Evolutionary conservation across 2,888 invertebrate genomes (phyloP), one percentile per base, ranked within the genome.

Genomic region (Hydropsyche betteni): DNA sequence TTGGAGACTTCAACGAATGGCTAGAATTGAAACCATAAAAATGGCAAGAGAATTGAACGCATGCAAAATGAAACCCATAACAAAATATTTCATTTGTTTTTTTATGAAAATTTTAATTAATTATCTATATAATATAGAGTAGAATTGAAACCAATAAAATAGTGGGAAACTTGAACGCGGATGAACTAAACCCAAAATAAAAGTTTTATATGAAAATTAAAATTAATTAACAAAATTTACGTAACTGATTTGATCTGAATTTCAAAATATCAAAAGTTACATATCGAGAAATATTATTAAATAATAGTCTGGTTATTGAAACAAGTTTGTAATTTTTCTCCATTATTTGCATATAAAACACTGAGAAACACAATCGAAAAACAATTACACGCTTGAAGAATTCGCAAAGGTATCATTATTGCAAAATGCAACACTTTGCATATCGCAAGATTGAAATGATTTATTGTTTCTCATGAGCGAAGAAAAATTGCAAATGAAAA

Each of bases 311-410:
- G 0, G 50, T n/a, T 6, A 69, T 5, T 38, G 51, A 71, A 71
- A 14, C 24, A 55, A 44, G 61, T 61, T 38, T 38, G 14, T 38
- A 53, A 44, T 52, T 16, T 58, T n/a, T 36, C 10, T 50, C 64
- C 53, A 68, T 52, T 74, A 51, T 74, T 36, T 64, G n/a, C 53
- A 44, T 36, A 68, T 12, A 16, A 12, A 50, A 50, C 10, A 10
- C 10, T 44, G 10, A 58, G 33, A 44, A 10, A 51, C 38, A 73
- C 50, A 38, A 53, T 52, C 34, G 68, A 61, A 34, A 10, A n/a
- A 7, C 38, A 51, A 74, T 74, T 74, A 44, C 74, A 68, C 51
- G 64, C 74, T 36, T 16, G 50, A 53, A 52, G 53, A 70, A 70
- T 10, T 64, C 70, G 70, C 70, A 53, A 69, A 69, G 53, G 5